phyloP scores from a whole-genome alignment of 92 coral and sea anemone genomes.

The Porites divaricata region DNA sequence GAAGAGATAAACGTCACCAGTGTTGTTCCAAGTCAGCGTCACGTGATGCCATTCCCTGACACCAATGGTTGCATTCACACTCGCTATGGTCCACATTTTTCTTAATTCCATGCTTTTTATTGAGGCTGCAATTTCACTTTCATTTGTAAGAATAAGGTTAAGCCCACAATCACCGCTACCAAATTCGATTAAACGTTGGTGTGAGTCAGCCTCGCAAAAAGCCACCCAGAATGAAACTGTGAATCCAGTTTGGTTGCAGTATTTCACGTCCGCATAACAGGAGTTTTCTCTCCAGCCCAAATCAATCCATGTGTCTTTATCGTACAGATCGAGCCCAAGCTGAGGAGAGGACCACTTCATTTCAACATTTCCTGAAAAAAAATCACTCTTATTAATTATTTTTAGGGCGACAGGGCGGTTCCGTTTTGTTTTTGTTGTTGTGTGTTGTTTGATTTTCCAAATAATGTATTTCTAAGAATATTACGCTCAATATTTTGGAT shows the following conservation, averaged over 20 bases:
- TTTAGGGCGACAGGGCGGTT: too few relatives aligned
- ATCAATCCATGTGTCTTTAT: conserved; percentile 65
- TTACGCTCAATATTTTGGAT: too few relatives aligned
- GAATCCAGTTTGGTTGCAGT: conserved; percentile 67
- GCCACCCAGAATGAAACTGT: conserved; percentile 73
- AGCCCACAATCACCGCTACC: conserved; percentile 69
- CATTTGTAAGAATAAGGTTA: conserved; percentile 31
- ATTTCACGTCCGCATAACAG: conserved; percentile 64
- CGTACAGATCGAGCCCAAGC: conserved; percentile 43
- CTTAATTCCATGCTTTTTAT: conserved; percentile 54
- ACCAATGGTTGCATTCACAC: conserved; percentile 30
- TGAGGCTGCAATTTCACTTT: conserved; percentile 39
- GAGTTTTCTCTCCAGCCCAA: conserved; percentile 60
- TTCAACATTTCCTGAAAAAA: conserved; percentile 46
- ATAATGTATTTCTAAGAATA: too few relatives aligned
- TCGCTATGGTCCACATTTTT: conserved; percentile 47
- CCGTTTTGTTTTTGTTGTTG: not conserved
- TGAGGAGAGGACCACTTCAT: conserved; percentile 44
- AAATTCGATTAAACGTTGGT: conserved; percentile 43
- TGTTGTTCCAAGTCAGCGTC: conserved; percentile 63
- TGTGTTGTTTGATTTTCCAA: not conserved
- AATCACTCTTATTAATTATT: too few relatives aligned
- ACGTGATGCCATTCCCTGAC: conserved; percentile 59
- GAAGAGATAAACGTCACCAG: conserved; percentile 50
- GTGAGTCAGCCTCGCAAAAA: conserved; percentile 25